These are phyloP conservation scores for Poecile montanus DNA, from an alignment of 2,797 vertebrate species.

Conservation along the genomic window DNA sequence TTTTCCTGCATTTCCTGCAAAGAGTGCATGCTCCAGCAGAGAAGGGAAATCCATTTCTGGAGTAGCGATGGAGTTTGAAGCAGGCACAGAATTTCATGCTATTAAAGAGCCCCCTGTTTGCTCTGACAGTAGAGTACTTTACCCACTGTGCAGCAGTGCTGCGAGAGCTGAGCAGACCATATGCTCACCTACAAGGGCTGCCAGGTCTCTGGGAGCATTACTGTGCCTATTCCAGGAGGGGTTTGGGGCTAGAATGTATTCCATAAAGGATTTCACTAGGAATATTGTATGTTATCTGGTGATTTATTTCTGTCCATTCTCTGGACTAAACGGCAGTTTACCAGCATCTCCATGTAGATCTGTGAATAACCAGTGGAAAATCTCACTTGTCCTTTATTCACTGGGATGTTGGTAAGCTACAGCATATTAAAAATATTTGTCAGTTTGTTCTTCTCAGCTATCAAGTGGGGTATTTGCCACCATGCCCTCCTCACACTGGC, in stretches of 20 bases:
- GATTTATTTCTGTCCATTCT: conserved; percentile 13
- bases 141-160: neutral
- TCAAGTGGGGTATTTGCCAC: neutral
- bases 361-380: conserved; percentile 5
- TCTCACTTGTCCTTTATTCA: neutral
- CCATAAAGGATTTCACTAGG: neutral
- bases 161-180: neutral
- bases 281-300: neutral
- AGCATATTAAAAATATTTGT: conserved; percentile 8
- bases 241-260: neutral
- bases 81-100: neutral
- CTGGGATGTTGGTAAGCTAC: neutral
- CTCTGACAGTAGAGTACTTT: neutral
- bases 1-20: neutral
- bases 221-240: neutral
- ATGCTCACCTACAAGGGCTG: conserved; percentile 7
- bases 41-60: conserved; percentile 12
- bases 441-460: conserved; percentile 11
- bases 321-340: conserved; percentile 4
- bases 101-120: neutral
- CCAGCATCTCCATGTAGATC: neutral
- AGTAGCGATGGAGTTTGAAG: neutral
- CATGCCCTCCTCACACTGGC: neutral
- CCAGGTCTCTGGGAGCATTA: conserved; percentile 24
- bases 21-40: accelerated